Evolutionary conservation across 2,113 vertebrate species (phyloP), one percentile per base, ranked within the genome.

Genomic region (Ahaetulla prasina): DNA sequence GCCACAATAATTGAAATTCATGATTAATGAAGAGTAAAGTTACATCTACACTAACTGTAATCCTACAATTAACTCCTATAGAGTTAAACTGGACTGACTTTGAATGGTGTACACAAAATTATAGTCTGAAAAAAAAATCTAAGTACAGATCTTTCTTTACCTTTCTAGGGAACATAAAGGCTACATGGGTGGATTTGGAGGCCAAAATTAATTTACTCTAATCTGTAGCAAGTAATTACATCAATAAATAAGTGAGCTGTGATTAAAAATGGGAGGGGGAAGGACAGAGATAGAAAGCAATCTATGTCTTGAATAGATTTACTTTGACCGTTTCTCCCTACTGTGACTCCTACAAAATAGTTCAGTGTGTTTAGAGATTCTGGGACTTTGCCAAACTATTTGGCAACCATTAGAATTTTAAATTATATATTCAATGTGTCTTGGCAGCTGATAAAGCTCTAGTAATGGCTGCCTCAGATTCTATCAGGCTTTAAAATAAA

Each of bases 301-400:
- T 94, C 39, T 94, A 23, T 94, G 43, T 93, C 35, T 93, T 90
- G 93, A 95, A 91, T 93, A 91, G 91, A 88, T 93, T 89, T 92
- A 90, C 92, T 93, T 95, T 74, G 85, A 88, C 47, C 95, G 45
- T 85, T 57, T 55, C 10, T 25, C 45, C 39, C 3, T 7, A 55
- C 23, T 12, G 50, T 85, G 94, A 47, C 55, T 93, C 43, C 35
- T 87, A 87, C 85, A 93, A 91, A 95, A 95, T 86, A 89, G 30
- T 90, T 93, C 92, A 95, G 89, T 92, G 27, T 9, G 10, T 94
- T 96, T 88, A 90, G 90, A 92, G 89, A 52, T 85, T 90, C 43
- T 94, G 89, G 23, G 22, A 23, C 25, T 25, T 80, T 92, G 94
- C 96, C 94, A 96, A 95, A 94, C 94, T 93, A 95, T 53, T 95